phyloP scores from a whole-genome alignment of 2,113 vertebrate species.

The Xiphophorus couchianus region DNA sequence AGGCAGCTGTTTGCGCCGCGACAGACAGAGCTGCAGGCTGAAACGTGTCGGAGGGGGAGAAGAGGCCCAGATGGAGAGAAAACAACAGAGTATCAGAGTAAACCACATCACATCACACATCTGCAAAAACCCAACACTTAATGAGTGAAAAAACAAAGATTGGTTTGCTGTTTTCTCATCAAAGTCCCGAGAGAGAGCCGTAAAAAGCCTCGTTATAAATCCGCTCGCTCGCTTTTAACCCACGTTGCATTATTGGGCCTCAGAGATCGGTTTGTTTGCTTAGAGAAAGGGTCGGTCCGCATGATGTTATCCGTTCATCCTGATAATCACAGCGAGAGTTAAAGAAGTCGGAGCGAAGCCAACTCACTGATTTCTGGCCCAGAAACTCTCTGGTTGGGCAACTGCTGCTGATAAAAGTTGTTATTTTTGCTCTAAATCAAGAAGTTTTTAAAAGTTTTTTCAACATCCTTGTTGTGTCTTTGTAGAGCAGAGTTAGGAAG shows the following conservation, averaged over 20 bases:
- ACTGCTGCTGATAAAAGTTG: neutral
- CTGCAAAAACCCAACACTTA: conserved; percentile 5
- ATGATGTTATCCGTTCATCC: neutral
- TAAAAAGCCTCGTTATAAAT: conserved; percentile 3
- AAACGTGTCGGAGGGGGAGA: conserved; percentile 27
- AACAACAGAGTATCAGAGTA: neutral
- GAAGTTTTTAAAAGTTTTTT: too few relatives aligned
- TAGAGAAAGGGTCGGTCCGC: neutral
- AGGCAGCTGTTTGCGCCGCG: conserved; percentile 52
- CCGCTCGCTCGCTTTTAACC: neutral
- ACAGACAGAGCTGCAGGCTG: conserved; percentile 30
- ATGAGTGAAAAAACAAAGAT: conserved; percentile 12
- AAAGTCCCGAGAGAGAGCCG: neutral
- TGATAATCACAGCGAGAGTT: neutral
- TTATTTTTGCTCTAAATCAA: neutral
- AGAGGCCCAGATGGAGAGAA: conserved; percentile 7
- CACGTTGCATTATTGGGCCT: neutral
- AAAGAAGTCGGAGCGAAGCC: neutral
- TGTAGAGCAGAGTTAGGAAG: too few relatives aligned
- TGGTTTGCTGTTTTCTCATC: conserved; percentile 35
- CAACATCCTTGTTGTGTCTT: too few relatives aligned
- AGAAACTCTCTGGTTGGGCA: neutral
- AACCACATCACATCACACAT: conserved; percentile 45
- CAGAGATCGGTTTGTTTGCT: neutral
- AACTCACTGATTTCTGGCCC: neutral